Evolutionary conservation across 1,140 invertebrate genomes (phyloP).

Genomic region (Trachymyrmex cornetzi): DNA sequence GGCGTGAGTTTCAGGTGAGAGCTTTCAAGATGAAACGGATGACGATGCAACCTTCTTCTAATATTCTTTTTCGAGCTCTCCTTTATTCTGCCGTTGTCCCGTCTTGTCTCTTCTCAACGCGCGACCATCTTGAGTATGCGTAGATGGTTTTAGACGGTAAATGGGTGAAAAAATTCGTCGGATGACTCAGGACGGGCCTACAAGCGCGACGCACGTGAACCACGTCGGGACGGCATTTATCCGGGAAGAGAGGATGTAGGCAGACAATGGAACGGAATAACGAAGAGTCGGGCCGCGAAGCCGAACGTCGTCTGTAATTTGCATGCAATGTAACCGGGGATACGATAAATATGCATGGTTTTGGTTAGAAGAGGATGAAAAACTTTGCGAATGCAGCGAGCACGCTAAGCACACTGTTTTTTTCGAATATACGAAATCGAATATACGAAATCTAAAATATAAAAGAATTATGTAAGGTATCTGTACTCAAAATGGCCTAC

Average conservation of each 20-base stretch:
- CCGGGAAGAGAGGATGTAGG: constrained; percentile 69
- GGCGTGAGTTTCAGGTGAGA: constrained; percentile 47
- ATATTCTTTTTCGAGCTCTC: constrained; percentile 2
- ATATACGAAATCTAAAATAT: not conserved
- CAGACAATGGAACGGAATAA: constrained; percentile 77
- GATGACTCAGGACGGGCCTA: constrained; percentile 72
- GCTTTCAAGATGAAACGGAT: constrained; percentile 39
- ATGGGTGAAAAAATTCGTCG: constrained; percentile 77
- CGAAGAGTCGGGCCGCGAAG: constrained; percentile 39
- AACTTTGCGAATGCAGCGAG: constrained; percentile 36
- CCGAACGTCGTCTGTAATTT: constrained; percentile 71
- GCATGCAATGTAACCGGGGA: constrained; percentile 72
- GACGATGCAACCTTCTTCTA: constrained; percentile 47
- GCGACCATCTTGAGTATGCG: constrained; percentile 12
- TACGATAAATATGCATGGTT: constrained; percentile 76
- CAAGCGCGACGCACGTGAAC: constrained; percentile 58
- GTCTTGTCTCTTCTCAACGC: not conserved
- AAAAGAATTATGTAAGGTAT: not conserved
- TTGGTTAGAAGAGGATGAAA: constrained; percentile 67
- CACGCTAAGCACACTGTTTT: not conserved
- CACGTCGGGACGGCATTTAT: constrained; percentile 61
- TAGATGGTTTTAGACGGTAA: constrained; percentile 66
- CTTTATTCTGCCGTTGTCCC: constrained; percentile 11
- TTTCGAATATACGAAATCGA: not conserved
- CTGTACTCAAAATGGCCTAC: too few species aligned